Base-by-base conservation (phyloP, 2,888 invertebrate species). In the Pogonocherus hispidulus region DNA sequence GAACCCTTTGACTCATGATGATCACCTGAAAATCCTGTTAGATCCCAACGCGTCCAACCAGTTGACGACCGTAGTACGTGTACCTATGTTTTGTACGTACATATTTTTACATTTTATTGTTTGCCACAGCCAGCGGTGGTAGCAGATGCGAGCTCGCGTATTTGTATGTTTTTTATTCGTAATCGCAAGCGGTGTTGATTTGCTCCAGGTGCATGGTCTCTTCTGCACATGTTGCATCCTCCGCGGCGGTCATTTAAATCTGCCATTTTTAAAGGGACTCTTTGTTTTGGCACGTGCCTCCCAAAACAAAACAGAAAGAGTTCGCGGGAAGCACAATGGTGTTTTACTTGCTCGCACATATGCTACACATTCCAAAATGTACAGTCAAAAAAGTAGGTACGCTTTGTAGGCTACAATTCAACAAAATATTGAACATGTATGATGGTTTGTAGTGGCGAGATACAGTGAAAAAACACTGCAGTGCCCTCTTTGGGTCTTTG, bases 261-360 rank as follows among this genome's bases (percentile, higher is more conserved):
- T 67, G 52, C 80, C 80, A 81, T 81, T 80, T 81, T 82, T 82
- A 82, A 82, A 82, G 72, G 78, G 80, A 72, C 72, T 69, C 57
- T 70, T 63, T 59, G 46, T 46, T 47, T 11, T n/a, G 57, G 20
- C 54, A 63, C 54, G 63, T 63, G 54, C n/a, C 16, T 41, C 14
- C 41, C 8, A 11, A 32, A 32, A 41, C 3, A n/a, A 27, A 27
- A 27, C 8, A n/a, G 27, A 27, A n/a, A 2, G 41, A 41, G 41
- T 41, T 41, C 41, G 41, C 41, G 41, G 3, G 14, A 37, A 5
- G 8, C 32, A 32, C 32, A 11, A n/a, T 2, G 41, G 14, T 1
- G 5, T 41, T 41, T 41, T 8, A 27, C n/a, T n/a, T n/a, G 27
- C 4, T 27, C 27, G 27, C 3, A 8, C 27, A 27, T 27, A 27